phyloP scores from a whole-genome alignment of 30 jellyfish, hydroid and myxozoan species.

The Chrysaora quinquecirrha region DNA sequence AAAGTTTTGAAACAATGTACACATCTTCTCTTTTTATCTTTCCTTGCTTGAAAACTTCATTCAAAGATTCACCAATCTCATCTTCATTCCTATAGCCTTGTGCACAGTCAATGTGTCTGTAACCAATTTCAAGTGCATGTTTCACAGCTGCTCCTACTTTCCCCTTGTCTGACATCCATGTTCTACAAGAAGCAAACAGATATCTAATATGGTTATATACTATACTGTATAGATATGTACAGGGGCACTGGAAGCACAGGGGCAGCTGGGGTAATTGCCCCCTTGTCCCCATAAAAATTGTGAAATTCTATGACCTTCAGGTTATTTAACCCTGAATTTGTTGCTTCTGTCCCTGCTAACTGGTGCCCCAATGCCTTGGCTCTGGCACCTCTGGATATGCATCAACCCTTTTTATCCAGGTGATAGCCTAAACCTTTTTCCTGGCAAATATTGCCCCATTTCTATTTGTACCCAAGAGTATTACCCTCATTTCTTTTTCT shows the following conservation, averaged over 20 bases:
- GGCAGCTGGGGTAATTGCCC: too few species aligned
- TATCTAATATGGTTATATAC: background rate
- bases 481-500: too few species aligned
- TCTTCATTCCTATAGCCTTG: constrained; percentile 78
- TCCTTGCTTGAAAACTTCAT: constrained; percentile 70
- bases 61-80: constrained; percentile 83
- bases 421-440: background rate
- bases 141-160: constrained; percentile 87
- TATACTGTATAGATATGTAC: background rate
- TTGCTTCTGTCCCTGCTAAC: too few species aligned
- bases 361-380: too few species aligned
- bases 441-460: background rate
- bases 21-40: constrained; percentile 81
- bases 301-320: too few species aligned
- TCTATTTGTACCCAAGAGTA: too few species aligned
- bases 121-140: constrained; percentile 84
- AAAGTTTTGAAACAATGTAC: constrained; percentile 84
- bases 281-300: too few species aligned
- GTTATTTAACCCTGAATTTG: too few species aligned
- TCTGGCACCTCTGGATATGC: background rate
- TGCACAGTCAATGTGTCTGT: constrained; percentile 97
- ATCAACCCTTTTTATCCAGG: background rate
- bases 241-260: background rate
- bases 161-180: constrained; percentile 86
- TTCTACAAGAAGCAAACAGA: constrained; percentile 52